Percentiles rank a stretch among this genome's conserved stretches.
Evolutionary conservation across 1,140 invertebrate genomes (phyloP).

Genomic region (Zophobas morio): DNA sequence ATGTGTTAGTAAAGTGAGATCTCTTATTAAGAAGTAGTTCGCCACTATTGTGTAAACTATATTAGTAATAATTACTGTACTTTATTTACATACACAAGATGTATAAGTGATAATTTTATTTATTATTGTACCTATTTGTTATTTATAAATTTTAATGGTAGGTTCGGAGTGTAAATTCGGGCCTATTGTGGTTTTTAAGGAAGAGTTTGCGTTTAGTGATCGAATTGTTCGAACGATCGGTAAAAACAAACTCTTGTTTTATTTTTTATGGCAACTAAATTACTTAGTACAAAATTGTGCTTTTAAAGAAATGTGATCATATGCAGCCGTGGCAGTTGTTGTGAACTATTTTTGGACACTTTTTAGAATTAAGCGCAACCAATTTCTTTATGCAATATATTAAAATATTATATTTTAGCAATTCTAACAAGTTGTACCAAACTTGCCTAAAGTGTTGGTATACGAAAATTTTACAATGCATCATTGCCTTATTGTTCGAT

Average conservation of each 20-base stretch:
- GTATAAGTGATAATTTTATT: slow-evolving; percentile 42
- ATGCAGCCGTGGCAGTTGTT: slow-evolving; percentile 43
- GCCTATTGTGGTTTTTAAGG: slow-evolving; percentile 4
- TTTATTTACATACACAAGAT: slow-evolving; percentile 39
- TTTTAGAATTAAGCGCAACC: slow-evolving; percentile 30
- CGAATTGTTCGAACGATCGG: not conserved
- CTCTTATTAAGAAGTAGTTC: slow-evolving; percentile 77
- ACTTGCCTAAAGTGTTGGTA: slow-evolving; percentile 51
- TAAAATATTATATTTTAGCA: slow-evolving; percentile 55
- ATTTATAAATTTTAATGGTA: slow-evolving; percentile 27
- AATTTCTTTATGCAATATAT: slow-evolving; percentile 29
- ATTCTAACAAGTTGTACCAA: slow-evolving; percentile 49
- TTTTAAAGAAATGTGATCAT: slow-evolving; percentile 57
- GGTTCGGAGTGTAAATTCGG: not conserved
- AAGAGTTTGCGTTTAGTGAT: slow-evolving; percentile 9
- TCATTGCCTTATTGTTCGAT: slow-evolving; percentile 54
- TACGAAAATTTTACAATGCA: slow-evolving; percentile 44
- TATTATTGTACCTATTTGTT: slow-evolving; percentile 40
- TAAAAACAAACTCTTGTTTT: slow-evolving; percentile 42
- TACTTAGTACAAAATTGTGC: slow-evolving; percentile 60
- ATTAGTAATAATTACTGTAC: slow-evolving; percentile 44
- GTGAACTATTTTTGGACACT: slow-evolving; percentile 51
- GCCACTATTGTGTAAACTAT: slow-evolving; percentile 43
- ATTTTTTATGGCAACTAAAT: slow-evolving; percentile 58
- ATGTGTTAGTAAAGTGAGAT: slow-evolving; percentile 83